Base-by-base conservation (phyloP, 2,113 vertebrate species). In the Sphaerodactylus townsendi region DNA sequence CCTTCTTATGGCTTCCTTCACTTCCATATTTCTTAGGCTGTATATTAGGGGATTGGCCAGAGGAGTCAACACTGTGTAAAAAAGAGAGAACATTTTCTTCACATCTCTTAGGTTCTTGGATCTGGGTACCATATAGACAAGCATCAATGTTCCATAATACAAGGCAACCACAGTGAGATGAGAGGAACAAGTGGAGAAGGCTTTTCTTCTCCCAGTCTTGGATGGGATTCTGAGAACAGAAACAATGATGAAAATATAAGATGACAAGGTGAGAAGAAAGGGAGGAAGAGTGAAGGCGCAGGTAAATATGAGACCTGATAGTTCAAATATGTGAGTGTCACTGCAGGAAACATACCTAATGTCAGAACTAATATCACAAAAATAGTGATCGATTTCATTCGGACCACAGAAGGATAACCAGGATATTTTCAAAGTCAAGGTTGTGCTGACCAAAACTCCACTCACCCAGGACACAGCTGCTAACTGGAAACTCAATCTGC, bases 141-240 rank as follows among this genome's bases (percentile, higher is more conserved):
- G 5, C 4, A 83, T 53, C 8, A 83, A 35, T 1, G 80, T 82
- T 21, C 85, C 56, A 19, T 78, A 86, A 69, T 44, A 83, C 5
- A 83, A 10, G 4, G 44, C 62, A 30, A 87, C 85, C 9, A 83
- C 30, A 0, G 3, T 85, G 56, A 85, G 56, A 4, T 79, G 77
- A 50, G 84, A 85, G 1, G 77, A 85, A 33, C 83, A 79, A 14
- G 77, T 85, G 25, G 83, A 85, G 69, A 79, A 80, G 14, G 77
- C 84, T 25, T 85, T 85, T 46, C 48, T 69, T 28, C 35, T 78
- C 2, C 76, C 80, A 30, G 23, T 53, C 10, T 56, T 33, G 1
- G 74, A 72, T 11, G 41, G 53, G 50, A 72, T 86, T 39, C 25
- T 71, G 4, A 72, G 65, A 66, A 86, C 50, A 3, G 28, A 3